phyloP scores from a whole-genome alignment of 2,113 vertebrate genomes.

The Dryoscopus gambensis region DNA sequence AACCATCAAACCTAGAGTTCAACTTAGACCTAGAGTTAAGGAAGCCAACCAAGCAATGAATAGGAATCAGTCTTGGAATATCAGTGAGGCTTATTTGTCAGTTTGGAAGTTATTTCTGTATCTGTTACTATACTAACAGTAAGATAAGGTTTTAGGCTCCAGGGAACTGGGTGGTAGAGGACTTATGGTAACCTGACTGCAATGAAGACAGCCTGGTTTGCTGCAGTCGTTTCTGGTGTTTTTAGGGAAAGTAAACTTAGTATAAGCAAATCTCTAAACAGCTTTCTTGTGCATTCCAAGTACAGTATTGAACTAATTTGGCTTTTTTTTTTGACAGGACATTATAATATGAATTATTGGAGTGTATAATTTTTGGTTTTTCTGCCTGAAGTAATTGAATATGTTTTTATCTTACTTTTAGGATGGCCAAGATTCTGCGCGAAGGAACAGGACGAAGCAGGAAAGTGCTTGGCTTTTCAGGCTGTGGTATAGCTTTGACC shows the following conservation, averaged over 20 bases:
- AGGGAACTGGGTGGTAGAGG: not conserved
- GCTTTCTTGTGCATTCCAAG: not conserved
- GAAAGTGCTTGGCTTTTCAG: slow-evolving; percentile 98
- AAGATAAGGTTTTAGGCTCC: not conserved
- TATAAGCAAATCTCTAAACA: not conserved
- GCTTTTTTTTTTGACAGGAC: not conserved
- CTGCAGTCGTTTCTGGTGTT: not conserved
- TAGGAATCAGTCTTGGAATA: not conserved
- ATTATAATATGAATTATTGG: not conserved
- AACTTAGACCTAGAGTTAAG: not conserved
- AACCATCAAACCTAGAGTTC: not conserved
- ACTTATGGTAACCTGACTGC: not conserved
- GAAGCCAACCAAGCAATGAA: not conserved
- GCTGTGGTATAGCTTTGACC: slow-evolving; percentile 97
- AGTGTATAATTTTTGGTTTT: not conserved
- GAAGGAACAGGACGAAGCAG: slow-evolving; percentile 88
- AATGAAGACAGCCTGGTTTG: not conserved
- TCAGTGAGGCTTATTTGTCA: not conserved
- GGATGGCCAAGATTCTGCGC: slow-evolving; percentile 73
- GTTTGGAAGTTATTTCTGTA: not conserved
- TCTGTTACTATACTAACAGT: not conserved
- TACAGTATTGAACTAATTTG: not conserved
- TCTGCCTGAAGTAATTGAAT: not conserved
- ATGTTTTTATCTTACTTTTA: slow-evolving; percentile 42
- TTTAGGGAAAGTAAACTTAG: not conserved